phyloP scores from a whole-genome alignment of 2,797 vertebrate species.

The Acridotheres tristis region DNA sequence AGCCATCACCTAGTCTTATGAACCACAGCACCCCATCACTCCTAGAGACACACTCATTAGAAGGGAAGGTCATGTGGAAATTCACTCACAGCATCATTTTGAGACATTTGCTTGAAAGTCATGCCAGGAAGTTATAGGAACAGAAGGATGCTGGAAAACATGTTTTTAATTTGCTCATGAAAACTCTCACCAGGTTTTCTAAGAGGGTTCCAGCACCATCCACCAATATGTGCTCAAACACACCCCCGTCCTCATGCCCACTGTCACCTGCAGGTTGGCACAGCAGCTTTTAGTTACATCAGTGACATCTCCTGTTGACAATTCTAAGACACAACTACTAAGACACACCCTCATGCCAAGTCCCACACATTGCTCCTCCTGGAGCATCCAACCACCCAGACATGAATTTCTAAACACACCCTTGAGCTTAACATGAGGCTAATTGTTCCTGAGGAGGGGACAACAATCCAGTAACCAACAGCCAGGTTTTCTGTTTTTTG shows the following conservation, averaged over 20 bases:
- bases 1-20: background rate
- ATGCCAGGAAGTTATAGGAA: background rate
- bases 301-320: background rate
- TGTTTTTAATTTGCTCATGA: slow-evolving; percentile 23
- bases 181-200: slow-evolving; percentile 11
- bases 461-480: background rate
- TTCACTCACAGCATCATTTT: background rate
- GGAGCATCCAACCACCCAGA: background rate
- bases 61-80: background rate
- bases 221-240: background rate
- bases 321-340: background rate
- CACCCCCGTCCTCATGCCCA: background rate
- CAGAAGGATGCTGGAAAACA: slow-evolving; percentile 16
- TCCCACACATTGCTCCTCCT: background rate
- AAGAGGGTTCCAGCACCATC: background rate
- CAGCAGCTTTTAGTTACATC: background rate
- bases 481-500: background rate
- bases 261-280: background rate
- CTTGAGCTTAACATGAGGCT: background rate
- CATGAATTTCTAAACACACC: background rate
- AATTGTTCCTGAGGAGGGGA: background rate
- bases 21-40: background rate
- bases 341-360: background rate
- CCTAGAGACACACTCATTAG: background rate
- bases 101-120: background rate